These are phyloP conservation scores for Xestia ashworthii DNA, from an alignment of 2,888 invertebrate species.

Conservation along the genomic window DNA sequence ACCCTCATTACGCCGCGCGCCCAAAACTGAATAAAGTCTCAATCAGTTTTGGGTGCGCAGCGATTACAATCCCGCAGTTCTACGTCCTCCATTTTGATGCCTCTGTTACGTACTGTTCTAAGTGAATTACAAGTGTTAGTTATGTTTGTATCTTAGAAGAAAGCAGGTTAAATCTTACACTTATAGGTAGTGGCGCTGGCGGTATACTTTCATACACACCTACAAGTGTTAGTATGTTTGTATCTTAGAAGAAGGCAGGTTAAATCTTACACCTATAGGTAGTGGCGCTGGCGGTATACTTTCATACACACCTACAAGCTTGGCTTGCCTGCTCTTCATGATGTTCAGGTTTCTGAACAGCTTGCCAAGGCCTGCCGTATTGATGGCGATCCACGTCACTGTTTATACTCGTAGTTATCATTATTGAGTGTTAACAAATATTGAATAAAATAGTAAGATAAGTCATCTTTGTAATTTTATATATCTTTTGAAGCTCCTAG, in stretches of 20 bases:
- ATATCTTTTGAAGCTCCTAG: conserved; percentile 89
- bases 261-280: background rate
- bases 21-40: background rate
- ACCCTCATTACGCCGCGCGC: background rate
- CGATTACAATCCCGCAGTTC: background rate
- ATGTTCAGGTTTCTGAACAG: background rate
- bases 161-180: too few species aligned
- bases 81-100: background rate
- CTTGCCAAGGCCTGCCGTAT: background rate
- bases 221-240: background rate
- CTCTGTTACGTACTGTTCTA: background rate
- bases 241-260: too few species aligned
- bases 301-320: background rate
- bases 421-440: background rate
- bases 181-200: too few species aligned
- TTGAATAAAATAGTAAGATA: background rate
- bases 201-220: background rate
- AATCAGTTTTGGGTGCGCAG: too few species aligned
- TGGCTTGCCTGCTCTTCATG: background rate
- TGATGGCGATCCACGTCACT: background rate
- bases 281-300: background rate
- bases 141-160: too few species aligned
- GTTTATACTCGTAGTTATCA: background rate
- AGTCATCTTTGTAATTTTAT: background rate
- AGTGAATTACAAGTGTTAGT: background rate